Conservation (phyloP, 2,797 vertebrate genomes). For the Tragopan temminckii region DNA sequence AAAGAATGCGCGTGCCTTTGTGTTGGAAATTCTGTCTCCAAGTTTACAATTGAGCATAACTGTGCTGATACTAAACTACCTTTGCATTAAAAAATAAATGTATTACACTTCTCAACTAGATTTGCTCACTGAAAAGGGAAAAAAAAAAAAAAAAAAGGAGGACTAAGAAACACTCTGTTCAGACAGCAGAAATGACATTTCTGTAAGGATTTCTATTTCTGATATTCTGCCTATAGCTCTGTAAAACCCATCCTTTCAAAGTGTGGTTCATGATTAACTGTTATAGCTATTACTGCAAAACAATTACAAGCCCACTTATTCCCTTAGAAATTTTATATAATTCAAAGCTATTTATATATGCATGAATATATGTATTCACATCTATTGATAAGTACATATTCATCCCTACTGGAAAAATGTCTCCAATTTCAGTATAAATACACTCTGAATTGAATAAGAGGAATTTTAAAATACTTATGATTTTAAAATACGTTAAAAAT, state of each 20-base stretch:
- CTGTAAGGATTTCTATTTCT: slow-evolving; percentile 25
- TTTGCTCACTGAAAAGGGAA: background rate
- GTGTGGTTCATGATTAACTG: slow-evolving; percentile 23
- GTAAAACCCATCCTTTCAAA: slow-evolving; percentile 20
- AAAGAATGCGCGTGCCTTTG: slow-evolving; percentile 21
- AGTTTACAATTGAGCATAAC: slow-evolving; percentile 10
- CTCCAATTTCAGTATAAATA: background rate
- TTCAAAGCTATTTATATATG: background rate
- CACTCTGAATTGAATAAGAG: background rate
- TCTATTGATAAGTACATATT: background rate
- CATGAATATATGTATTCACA: background rate
- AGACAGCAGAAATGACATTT: slow-evolving; percentile 18
- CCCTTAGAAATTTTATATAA: background rate
- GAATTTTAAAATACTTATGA: background rate
- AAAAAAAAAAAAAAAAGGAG: background rate
- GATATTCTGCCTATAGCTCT: background rate
- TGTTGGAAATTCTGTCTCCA: slow-evolving; percentile 32
- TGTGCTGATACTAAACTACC: slow-evolving; percentile 29
- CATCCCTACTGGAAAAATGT: background rate
- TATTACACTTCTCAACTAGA: slow-evolving; percentile 45
- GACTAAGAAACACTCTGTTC: slow-evolving; percentile 21
- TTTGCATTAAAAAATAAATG: slow-evolving; percentile 49
- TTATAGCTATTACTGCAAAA: background rate
- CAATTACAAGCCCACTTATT: background rate
- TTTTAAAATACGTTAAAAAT: background rate